Conservation (phyloP, 2,797 vertebrate genomes). For the Podargus strigoides region DNA sequence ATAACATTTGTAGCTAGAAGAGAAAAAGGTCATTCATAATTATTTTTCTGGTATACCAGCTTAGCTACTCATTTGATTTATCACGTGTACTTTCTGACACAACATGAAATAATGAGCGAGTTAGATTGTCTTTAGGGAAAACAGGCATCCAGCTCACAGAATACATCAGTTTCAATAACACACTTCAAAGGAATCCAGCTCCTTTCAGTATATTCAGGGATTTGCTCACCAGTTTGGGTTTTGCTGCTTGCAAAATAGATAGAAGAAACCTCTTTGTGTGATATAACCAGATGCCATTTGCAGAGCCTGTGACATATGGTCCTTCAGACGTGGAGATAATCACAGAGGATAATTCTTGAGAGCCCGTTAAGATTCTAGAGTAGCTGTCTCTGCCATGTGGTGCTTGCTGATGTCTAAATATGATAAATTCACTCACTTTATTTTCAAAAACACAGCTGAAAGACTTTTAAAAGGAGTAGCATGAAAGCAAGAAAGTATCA, state of each 20-base stretch:
- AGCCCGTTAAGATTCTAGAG: conserved; percentile 51
- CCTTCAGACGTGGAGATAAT: conserved; percentile 64
- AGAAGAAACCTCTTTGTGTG: conserved; percentile 36
- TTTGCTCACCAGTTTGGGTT: conserved; percentile 50
- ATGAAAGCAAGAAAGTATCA: conserved; percentile 36
- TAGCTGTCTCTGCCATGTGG: conserved; percentile 51
- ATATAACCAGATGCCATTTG: conserved; percentile 50
- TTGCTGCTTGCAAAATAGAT: conserved; percentile 52
- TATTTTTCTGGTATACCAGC: conserved; percentile 15
- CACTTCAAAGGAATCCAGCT: conserved; percentile 18
- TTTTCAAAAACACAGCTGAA: conserved; percentile 60
- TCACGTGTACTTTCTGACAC: conserved; percentile 5
- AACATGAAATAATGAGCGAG: conserved; percentile 1
- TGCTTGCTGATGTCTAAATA: conserved; percentile 58
- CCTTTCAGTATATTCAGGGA: conserved; percentile 38
- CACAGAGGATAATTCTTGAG: conserved; percentile 55
- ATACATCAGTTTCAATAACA: conserved; percentile 31
- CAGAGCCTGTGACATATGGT: conserved; percentile 61
- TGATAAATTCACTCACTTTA: conserved; percentile 59
- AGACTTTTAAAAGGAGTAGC: conserved; percentile 45
- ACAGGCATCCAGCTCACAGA: not conserved
- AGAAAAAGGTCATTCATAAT: conserved; percentile 52
- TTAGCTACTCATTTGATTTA: conserved; percentile 19
- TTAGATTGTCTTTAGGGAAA: conserved; percentile 11
- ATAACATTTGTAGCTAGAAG: conserved; percentile 14